Evolutionary conservation across 2,797 vertebrate species (phyloP), one percentile per base, ranked within the genome.

Genomic region (Parambassis ranga): DNA sequence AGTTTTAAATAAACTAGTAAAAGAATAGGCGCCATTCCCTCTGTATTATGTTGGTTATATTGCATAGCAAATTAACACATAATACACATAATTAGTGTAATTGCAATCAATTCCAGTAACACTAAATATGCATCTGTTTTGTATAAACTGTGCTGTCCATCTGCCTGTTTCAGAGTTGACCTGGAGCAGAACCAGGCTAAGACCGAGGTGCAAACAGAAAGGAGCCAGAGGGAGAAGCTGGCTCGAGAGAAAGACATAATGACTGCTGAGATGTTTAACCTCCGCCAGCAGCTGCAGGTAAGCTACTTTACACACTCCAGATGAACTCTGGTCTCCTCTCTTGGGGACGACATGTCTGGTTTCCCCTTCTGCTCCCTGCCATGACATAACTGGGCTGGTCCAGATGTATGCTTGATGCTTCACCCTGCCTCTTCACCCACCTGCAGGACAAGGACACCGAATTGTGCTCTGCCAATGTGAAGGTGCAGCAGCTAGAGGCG

Each of bases 261-360:
- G 80, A 94, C 94, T 1, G 92, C 93, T 0, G 98, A 99, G 88
- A 90, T 96, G 28, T 97, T 98, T 23, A 92, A 94, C 86, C 85
- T 98, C 70, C 94, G 93, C 65, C 96, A 98, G 87, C 95, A 98
- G 71, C 90, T 98, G 64, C 94, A 99, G 94, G 98, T 92, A 7
- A 71, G 74, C 72, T 30, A 28, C 75, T 76, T 33, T 23, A 41
- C 58, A 44, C 15, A 63, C 49, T 38, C 44, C 24, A 48, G 46
- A 78, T 39, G 27, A 26, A 18, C 48, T 50, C 19, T 22, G 14
- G 51, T 31, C 46, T 38, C 52, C 50, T 62, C 63, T 62, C 70
- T 46, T n/a, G 8, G 50, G 63, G 64, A 58, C 55, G 7, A 2
- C 41, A 15, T 24, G 50, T 81, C 66, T 58, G 19, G 15, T 53